Percentiles rank a stretch among this genome's conserved stretches.
Evolutionary conservation across 2,888 invertebrate genomes (phyloP).

Genomic region (Capitulum mitella): DNA sequence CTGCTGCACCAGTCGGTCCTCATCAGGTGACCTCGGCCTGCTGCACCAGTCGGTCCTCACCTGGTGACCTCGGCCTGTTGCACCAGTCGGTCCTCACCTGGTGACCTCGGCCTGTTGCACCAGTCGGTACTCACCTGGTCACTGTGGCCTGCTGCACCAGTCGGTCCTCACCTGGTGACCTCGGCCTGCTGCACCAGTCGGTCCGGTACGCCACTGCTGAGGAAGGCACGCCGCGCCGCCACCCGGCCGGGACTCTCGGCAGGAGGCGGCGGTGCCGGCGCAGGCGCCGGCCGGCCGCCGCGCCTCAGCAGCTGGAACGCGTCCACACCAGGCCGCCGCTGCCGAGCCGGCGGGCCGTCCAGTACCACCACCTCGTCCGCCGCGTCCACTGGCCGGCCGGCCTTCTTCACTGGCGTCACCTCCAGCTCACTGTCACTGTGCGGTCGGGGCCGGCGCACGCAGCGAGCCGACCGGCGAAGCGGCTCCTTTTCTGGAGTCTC

Average conservation of each 20-base stretch:
- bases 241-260: not conserved
- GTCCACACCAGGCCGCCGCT: not conserved
- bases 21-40: too few relatives aligned
- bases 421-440: not conserved
- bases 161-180: slow-evolving; percentile 28
- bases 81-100: too few relatives aligned
- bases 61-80: too few relatives aligned
- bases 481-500: too few relatives aligned
- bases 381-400: not conserved
- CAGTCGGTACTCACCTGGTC: too few relatives aligned
- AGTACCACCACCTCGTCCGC: not conserved
- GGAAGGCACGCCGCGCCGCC: slow-evolving; percentile 57
- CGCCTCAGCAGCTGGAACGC: slow-evolving; percentile 5
- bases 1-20: too few relatives aligned
- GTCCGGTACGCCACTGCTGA: slow-evolving; percentile 64
- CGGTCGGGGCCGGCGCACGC: not conserved
- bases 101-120: too few relatives aligned
- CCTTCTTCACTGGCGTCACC: not conserved
- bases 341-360: not conserved
- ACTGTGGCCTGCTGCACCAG: too few relatives aligned
- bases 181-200: slow-evolving; percentile 50
- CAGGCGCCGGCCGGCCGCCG: not conserved
- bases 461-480: not conserved
- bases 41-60: too few relatives aligned
- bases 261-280: not conserved